Conservation (phyloP, 1,140 invertebrate genomes). For the Cydia fagiglandana region DNA sequence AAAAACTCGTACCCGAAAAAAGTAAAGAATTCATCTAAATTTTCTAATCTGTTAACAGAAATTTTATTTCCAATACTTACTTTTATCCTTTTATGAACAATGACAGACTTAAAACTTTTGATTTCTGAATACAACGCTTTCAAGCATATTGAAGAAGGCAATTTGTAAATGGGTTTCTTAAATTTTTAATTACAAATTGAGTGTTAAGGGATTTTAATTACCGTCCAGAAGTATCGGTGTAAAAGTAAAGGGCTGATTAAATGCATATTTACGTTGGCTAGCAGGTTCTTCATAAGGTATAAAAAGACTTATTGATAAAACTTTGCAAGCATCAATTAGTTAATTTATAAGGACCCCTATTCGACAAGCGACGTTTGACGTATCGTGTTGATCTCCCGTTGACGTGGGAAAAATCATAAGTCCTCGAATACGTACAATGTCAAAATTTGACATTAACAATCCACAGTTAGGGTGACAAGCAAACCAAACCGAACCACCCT, state of each 20-base stretch:
- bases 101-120: neutral
- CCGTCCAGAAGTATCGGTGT: slow-evolving; percentile 12
- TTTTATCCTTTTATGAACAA: neutral
- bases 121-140: neutral
- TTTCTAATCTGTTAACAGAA: neutral
- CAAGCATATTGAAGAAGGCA: too few relatives aligned
- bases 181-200: neutral
- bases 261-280: neutral
- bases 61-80: neutral
- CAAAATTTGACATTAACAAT: too few relatives aligned
- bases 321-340: too few relatives aligned
- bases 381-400: too few relatives aligned
- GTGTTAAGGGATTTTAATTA: neutral
- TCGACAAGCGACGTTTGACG: too few relatives aligned
- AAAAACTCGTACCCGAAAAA: too few relatives aligned
- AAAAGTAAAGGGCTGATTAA: neutral
- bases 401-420: too few relatives aligned
- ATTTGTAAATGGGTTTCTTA: slow-evolving; percentile 4
- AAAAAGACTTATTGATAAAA: too few relatives aligned
- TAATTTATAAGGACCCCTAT: too few relatives aligned
- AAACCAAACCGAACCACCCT: too few relatives aligned
- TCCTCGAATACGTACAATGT: too few relatives aligned
- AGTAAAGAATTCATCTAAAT: neutral
- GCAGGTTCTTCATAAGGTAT: neutral
- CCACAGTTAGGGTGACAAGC: too few relatives aligned